Conservation (phyloP, 2,113 vertebrate species). For the Myxocyprinus asiaticus region DNA sequence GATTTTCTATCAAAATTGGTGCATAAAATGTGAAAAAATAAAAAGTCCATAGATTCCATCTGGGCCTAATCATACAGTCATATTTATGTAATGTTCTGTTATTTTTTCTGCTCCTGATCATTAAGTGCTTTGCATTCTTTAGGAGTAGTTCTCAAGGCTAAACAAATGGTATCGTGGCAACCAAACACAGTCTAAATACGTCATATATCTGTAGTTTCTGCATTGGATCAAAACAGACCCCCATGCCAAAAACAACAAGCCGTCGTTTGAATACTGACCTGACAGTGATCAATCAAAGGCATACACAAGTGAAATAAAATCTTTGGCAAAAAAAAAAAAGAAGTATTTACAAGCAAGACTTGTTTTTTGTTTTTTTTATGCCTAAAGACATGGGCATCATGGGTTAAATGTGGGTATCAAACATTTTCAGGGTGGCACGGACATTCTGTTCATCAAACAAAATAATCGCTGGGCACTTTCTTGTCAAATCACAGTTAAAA, state of each 20-base stretch:
- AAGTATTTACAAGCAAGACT: slow-evolving; percentile 53
- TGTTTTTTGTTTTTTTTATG: not conserved
- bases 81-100: not conserved
- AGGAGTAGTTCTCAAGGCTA: slow-evolving; percentile 45
- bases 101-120: slow-evolving; percentile 31
- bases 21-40: not conserved
- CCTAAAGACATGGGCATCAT: not conserved
- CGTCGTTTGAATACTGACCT: slow-evolving; percentile 4
- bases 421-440: not conserved
- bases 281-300: slow-evolving; percentile 41
- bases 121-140: slow-evolving; percentile 54
- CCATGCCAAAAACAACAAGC: slow-evolving; percentile 39
- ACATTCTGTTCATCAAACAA: not conserved
- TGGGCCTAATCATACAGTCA: not conserved
- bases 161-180: slow-evolving; percentile 21
- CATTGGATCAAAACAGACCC: slow-evolving; percentile 19
- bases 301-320: slow-evolving; percentile 50
- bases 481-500: slow-evolving; percentile 70
- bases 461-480: not conserved
- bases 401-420: too few species aligned
- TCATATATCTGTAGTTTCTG: not conserved
- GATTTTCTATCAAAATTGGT: not conserved
- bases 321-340: slow-evolving; percentile 57
- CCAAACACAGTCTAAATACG: slow-evolving; percentile 25
- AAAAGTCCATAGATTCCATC: not conserved